Conservation (phyloP, 2,888 invertebrate genomes). For the Strigamia crassipes region DNA sequence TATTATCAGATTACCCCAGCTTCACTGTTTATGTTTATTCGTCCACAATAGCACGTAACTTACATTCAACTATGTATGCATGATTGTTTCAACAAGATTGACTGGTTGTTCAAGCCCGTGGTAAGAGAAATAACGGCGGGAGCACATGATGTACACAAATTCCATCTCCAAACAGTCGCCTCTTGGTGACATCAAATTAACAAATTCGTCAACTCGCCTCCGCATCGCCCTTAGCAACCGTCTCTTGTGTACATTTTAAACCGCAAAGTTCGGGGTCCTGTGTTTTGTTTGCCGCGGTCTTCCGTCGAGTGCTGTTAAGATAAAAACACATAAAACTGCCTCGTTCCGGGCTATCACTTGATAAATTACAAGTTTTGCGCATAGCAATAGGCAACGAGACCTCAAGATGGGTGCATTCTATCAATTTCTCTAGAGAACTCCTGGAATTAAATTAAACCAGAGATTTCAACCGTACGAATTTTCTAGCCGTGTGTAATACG, state of each 20-base stretch:
- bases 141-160: no score
- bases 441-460: conserved; percentile 6
- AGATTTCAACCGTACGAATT: neutral
- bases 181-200: neutral
- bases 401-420: neutral
- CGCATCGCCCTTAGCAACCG: neutral
- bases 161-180: neutral
- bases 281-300: neutral
- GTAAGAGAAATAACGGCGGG: no score
- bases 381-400: neutral
- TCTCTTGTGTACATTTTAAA: neutral
- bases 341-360: neutral
- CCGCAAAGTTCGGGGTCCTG: neutral
- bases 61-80: no score
- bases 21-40: no score
- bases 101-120: no score
- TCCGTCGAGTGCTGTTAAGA: neutral
- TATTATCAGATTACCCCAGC: no score
- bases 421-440: neutral
- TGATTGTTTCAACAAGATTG: no score
- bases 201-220: neutral
- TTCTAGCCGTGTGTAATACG: neutral
- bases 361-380: neutral
- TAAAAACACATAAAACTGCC: neutral
- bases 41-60: no score